Evolutionary conservation across 2,888 invertebrate species (phyloP).

Genomic region (Willowsia nigromaculata): DNA sequence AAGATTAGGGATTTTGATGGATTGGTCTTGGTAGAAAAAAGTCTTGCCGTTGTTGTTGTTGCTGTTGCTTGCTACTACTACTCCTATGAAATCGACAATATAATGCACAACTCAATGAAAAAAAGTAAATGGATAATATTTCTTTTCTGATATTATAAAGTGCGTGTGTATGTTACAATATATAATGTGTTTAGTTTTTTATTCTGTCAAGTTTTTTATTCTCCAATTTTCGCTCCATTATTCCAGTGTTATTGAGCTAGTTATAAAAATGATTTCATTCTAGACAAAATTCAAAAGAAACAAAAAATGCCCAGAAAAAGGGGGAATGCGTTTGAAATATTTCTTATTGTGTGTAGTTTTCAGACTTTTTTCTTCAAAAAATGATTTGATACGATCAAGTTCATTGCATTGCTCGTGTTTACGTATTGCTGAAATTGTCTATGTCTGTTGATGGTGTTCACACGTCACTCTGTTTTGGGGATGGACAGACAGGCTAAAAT

Average conservation of each 20-base stretch:
- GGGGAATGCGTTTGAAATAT: conserved; percentile 38
- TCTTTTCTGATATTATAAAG: conserved; percentile 7
- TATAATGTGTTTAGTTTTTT: conserved; percentile 51
- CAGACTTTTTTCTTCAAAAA: conserved; percentile 3
- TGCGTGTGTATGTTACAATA: conserved; percentile 22
- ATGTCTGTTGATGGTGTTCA: conserved; percentile 33
- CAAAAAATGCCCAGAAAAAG: conserved; percentile 2
- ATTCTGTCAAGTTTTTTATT: conserved; percentile 60
- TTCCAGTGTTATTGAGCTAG: conserved; percentile 68
- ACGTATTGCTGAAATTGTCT: neutral
- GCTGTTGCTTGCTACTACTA: neutral
- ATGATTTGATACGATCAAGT: conserved; percentile 35
- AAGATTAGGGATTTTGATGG: conserved; percentile 69
- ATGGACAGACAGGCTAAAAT: neutral
- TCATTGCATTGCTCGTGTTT: conserved; percentile 28
- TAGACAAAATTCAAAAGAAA: conserved; percentile 10
- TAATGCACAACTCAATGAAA: neutral
- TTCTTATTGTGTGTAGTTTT: conserved; percentile 19
- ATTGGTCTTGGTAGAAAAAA: conserved; percentile 58
- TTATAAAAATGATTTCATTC: conserved; percentile 63
- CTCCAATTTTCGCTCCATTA: conserved; percentile 60
- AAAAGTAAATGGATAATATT: neutral
- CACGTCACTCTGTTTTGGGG: conserved; percentile 45
- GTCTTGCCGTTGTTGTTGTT: conserved; percentile 18
- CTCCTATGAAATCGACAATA: conserved; percentile 21